These are phyloP conservation scores for Spodoptera exigua DNA, from an alignment of 2,888 invertebrate species.

Conservation along the genomic window DNA sequence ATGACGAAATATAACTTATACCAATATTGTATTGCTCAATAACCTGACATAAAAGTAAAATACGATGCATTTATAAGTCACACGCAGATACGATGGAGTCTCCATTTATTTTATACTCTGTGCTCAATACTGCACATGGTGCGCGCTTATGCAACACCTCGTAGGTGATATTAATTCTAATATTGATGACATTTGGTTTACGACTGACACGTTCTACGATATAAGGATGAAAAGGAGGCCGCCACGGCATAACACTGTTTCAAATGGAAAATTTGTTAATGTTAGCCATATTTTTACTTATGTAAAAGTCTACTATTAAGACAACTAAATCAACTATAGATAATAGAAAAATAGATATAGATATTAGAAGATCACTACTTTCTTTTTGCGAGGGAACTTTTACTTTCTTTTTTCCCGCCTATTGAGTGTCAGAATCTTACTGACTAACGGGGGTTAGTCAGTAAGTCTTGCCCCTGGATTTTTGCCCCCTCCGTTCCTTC, in stretches of 20 bases:
- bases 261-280: constrained; percentile 10
- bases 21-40: too few species aligned
- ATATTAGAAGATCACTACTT: too few species aligned
- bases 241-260: constrained; percentile 21
- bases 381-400: too few species aligned
- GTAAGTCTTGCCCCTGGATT: too few species aligned
- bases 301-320: not conserved
- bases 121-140: constrained; percentile 31
- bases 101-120: constrained; percentile 24
- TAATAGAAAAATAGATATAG: too few species aligned
- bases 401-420: too few species aligned
- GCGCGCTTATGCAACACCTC: constrained; percentile 43
- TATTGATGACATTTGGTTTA: constrained; percentile 41
- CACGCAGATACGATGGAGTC: not conserved
- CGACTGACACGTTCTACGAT: constrained; percentile 21
- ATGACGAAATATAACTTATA: too few species aligned
- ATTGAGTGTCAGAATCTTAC: too few species aligned
- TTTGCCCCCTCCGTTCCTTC: too few species aligned
- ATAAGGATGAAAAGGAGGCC: constrained; percentile 25
- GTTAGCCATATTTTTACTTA: not conserved
- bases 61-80: not conserved
- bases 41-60: not conserved
- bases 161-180: constrained; percentile 50
- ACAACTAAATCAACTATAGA: too few species aligned
- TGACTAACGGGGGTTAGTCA: too few species aligned